Conservation (phyloP, 2,797 vertebrate genomes). For the Rhabdophis nuchalis region DNA sequence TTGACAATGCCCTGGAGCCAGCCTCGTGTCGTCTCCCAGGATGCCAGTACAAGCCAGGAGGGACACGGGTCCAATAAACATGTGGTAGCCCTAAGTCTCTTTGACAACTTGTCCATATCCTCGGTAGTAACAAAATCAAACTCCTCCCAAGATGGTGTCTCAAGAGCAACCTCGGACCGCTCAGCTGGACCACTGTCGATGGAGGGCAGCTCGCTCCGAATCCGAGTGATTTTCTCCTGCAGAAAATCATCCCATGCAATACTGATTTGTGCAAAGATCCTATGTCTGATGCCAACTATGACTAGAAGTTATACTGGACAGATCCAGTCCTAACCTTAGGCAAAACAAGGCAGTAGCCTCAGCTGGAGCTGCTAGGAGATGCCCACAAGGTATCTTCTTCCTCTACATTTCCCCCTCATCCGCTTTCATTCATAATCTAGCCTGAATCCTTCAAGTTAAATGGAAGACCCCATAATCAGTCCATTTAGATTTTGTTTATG, state of each 20-base stretch:
- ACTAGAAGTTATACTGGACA: neutral
- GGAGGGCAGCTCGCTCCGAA: no score
- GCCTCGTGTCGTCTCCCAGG: no score
- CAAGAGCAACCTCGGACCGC: no score
- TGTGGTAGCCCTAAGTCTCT: no score
- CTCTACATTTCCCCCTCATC: neutral
- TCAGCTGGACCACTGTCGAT: no score
- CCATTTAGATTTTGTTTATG: neutral
- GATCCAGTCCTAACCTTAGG: neutral
- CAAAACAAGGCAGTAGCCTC: neutral
- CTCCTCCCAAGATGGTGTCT: no score
- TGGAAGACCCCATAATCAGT: neutral
- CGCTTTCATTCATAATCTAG: neutral
- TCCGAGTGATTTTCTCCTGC: no score
- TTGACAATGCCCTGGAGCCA: no score
- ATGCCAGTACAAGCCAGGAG: no score
- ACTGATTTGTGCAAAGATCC: neutral
- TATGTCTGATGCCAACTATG: neutral
- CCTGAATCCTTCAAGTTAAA: neutral
- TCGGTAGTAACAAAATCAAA: no score
- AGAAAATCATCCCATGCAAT: neutral
- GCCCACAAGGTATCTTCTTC: neutral
- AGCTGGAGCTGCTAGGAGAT: neutral
- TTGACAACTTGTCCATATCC: no score
- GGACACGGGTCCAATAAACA: no score